Conservation (phyloP, 2,797 vertebrate genomes). For the Enteromius viviparus region DNA sequence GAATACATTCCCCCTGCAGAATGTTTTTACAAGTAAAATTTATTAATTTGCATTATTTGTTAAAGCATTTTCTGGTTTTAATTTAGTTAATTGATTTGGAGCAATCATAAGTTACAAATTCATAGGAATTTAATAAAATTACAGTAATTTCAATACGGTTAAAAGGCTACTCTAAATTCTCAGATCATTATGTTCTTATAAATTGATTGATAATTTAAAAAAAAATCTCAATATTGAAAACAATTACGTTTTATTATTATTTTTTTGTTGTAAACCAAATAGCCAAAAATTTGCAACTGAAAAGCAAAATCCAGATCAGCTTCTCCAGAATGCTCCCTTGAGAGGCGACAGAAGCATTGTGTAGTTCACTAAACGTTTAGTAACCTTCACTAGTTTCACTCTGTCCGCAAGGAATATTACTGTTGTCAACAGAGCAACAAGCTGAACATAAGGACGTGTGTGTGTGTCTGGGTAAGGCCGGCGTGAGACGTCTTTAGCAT, state of each 20-base stretch:
- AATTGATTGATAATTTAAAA: too few species aligned
- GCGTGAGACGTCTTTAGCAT: conserved; percentile 68
- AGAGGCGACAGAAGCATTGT: not conserved
- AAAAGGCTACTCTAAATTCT: too few species aligned
- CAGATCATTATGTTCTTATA: too few species aligned
- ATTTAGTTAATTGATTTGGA: too few species aligned
- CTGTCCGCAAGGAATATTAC: not conserved
- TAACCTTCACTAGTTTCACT: not conserved
- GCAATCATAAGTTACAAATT: too few species aligned
- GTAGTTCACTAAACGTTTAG: not conserved
- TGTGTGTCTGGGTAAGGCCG: conserved; percentile 19
- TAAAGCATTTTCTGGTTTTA: too few species aligned
- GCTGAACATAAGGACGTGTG: not conserved
- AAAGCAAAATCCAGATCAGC: not conserved
- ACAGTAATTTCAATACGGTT: too few species aligned
- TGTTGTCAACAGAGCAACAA: not conserved
- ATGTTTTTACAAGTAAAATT: too few species aligned
- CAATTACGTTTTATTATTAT: not conserved
- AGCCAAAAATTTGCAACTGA: not conserved
- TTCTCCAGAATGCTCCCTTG: not conserved
- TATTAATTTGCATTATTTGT: too few species aligned
- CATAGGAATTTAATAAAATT: too few species aligned
- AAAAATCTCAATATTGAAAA: too few species aligned
- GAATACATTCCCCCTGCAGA: too few species aligned
- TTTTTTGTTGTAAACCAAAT: not conserved